Conservation (phyloP, 2,113 vertebrate species). For the Scomber japonicus region DNA sequence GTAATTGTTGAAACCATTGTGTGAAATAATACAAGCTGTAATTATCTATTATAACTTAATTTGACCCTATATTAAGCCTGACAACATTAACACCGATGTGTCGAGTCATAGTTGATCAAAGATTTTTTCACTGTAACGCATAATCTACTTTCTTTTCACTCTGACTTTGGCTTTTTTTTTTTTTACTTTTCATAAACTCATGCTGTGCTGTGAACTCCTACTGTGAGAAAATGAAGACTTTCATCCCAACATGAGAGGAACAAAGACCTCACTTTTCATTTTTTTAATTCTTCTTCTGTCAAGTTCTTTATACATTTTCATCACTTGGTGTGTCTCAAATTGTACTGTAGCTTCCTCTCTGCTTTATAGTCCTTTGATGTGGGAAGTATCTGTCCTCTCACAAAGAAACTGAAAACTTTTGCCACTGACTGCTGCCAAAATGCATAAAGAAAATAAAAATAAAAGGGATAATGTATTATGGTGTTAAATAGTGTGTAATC, state of each 20-base stretch:
- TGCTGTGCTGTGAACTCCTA: neutral
- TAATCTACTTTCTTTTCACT: neutral
- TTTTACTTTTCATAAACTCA: neutral
- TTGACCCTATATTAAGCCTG: neutral
- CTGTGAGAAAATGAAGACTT: neutral
- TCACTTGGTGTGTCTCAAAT: neutral
- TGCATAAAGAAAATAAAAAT: no score
- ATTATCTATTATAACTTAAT: neutral
- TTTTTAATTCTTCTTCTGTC: neutral
- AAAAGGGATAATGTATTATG: no score
- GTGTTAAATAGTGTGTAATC: no score
- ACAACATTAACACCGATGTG: constrained; percentile 6
- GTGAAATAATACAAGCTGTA: neutral
- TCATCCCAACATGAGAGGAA: neutral
- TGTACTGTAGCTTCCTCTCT: neutral
- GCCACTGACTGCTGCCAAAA: neutral
- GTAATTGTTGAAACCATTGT: neutral
- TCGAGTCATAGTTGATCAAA: neutral
- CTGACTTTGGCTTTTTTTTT: neutral
- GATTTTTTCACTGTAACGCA: neutral
- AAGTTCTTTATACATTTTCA: neutral
- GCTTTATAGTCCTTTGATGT: no score
- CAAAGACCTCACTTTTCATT: neutral
- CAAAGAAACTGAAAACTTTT: neutral
- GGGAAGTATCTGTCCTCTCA: no score